A percentile compares a stretch with the other conserved stretches of the same genome.
Conservation (phyloP, 2,888 invertebrate genomes). For the Parthenolecanium corni region DNA sequence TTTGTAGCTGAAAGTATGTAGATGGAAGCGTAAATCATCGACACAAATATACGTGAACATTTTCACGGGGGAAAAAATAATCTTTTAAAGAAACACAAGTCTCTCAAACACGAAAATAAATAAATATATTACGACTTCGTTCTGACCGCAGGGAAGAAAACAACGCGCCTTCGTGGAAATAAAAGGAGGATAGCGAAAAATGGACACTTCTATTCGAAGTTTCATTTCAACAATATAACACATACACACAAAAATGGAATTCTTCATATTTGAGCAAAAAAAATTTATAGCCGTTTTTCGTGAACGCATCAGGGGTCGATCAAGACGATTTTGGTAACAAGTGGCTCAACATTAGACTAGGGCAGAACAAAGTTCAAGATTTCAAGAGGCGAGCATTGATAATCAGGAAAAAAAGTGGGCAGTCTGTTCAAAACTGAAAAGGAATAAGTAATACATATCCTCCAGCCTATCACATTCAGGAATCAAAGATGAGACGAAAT, state of each 20-base stretch:
- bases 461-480: too few relatives aligned
- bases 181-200: neutral
- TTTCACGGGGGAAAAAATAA: too few relatives aligned
- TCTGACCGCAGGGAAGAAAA: too few relatives aligned
- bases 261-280: conserved; percentile 12
- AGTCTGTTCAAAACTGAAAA: too few relatives aligned
- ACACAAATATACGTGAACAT: neutral
- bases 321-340: conserved; percentile 18
- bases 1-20: conserved; percentile 25
- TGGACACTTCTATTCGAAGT: neutral
- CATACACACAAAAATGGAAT: neutral
- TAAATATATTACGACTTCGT: conserved; percentile 10
- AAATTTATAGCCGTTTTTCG: neutral
- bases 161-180: neutral
- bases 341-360: conserved; percentile 1
- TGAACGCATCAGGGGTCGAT: neutral
- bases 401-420: too few relatives aligned
- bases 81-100: conserved; percentile 9
- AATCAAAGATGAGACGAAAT: too few relatives aligned
- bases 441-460: too few relatives aligned
- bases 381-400: too few relatives aligned
- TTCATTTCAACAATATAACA: neutral
- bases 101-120: conserved; percentile 4
- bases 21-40: conserved; percentile 23
- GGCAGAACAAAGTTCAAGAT: neutral